Conservation (phyloP, 2,888 invertebrate genomes). For the Sicus ferrugineus region DNA sequence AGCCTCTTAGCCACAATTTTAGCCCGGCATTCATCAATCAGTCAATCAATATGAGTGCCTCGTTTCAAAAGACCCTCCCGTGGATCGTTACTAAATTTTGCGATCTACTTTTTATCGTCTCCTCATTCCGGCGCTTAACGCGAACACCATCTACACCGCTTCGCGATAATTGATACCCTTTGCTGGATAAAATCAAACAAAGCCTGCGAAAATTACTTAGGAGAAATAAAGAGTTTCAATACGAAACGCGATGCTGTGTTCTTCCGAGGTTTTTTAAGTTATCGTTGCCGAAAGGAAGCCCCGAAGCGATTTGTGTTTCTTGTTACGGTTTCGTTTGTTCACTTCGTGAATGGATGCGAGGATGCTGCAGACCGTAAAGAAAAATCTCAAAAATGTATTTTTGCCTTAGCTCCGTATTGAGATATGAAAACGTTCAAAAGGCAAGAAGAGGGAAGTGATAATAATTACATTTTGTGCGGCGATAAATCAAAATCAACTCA, state of each 20-base stretch:
- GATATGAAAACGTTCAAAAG: no score
- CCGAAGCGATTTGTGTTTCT: no score
- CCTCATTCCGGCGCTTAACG: constrained; percentile 6
- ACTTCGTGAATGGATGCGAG: neutral
- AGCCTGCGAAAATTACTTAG: neutral
- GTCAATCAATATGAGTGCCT: constrained; percentile 22
- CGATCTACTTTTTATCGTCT: neutral
- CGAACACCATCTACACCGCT: constrained; percentile 21
- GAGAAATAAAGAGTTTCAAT: constrained; percentile 21
- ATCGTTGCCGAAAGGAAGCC: no score
- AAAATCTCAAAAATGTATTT: no score
- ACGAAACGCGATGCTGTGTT: neutral
- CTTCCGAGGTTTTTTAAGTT: neutral
- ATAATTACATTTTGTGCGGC: constrained; percentile 10
- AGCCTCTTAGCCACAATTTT: neutral
- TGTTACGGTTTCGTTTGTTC: neutral
- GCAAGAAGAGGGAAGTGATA: neutral
- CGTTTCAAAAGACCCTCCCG: constrained; percentile 13
- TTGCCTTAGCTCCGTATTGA: no score
- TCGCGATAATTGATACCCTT: constrained; percentile 29
- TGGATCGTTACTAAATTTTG: constrained; percentile 11
- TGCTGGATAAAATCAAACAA: constrained; percentile 29
- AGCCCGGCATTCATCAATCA: constrained; percentile 22
- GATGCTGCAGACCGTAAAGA: no score
- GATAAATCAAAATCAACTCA: constrained; percentile 14